Conservation (phyloP, 2,888 invertebrate genomes). For the Amitus sp. region DNA sequence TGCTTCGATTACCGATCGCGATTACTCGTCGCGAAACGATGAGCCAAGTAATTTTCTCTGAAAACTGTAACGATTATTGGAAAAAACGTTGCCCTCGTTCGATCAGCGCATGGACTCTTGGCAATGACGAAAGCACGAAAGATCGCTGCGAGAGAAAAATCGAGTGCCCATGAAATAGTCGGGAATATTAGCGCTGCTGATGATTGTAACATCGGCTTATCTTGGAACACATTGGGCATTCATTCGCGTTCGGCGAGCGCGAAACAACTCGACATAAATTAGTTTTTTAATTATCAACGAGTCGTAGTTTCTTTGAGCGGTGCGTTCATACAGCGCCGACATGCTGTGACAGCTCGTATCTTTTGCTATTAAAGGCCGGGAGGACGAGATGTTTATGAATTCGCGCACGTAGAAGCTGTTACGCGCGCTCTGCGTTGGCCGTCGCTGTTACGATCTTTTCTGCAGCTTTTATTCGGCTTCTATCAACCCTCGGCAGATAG, state of each 20-base stretch:
- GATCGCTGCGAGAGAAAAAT: conserved; percentile 1
- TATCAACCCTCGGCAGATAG: neutral
- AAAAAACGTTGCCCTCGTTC: too few species aligned
- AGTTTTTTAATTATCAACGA: conserved; percentile 49
- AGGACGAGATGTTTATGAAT: conserved; percentile 36
- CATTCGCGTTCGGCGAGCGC: conserved; percentile 28
- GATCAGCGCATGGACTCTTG: too few species aligned
- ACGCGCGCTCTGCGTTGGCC: conserved; percentile 1
- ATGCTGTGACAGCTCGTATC: conserved; percentile 32
- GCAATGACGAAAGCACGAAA: too few species aligned
- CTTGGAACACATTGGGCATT: conserved; percentile 28
- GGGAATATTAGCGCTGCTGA: conserved; percentile 18
- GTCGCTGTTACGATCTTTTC: conserved; percentile 29
- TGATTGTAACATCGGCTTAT: conserved; percentile 33
- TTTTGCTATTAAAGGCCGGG: conserved; percentile 29
- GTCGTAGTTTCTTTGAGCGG: conserved; percentile 35
- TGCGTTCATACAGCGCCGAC: conserved; percentile 34
- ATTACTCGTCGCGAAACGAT: too few species aligned
- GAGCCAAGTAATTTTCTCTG: neutral
- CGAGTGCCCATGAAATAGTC: neutral
- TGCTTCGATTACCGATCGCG: too few species aligned
- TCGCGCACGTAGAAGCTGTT: conserved; percentile 27
- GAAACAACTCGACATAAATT: conserved; percentile 44
- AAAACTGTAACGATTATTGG: conserved; percentile 2
- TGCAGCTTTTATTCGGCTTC: conserved; percentile 22